These are phyloP conservation scores for Tauraco hartlaubi DNA, from an alignment of 2,797 vertebrate genomes.

Conservation along the genomic window DNA sequence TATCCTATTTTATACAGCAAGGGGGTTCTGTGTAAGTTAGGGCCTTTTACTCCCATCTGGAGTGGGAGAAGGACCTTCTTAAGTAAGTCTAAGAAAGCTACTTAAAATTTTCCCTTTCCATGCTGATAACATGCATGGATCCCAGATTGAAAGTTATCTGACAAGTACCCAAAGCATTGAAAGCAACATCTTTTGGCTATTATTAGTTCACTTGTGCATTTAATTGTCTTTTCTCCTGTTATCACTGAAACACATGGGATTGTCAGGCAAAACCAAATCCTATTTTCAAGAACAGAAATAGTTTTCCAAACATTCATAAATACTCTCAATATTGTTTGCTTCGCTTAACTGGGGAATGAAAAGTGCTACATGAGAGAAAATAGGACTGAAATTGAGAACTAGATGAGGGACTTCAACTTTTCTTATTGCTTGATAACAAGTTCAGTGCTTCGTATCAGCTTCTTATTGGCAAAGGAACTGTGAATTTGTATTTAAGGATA, in stretches of 20 bases:
- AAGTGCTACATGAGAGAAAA: neutral
- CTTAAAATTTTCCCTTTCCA: neutral
- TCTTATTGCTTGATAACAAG: neutral
- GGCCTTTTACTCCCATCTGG: neutral
- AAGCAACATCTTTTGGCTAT: neutral
- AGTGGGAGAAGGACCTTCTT: neutral
- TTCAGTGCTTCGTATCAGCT: neutral
- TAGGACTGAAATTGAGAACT: neutral
- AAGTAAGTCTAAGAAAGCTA: neutral
- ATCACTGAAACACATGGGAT: neutral
- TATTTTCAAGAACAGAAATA: neutral
- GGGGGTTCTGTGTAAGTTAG: neutral
- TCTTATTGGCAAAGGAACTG: neutral
- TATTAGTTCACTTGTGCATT: neutral
- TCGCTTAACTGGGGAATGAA: neutral
- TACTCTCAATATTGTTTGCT: neutral
- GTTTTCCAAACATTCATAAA: neutral
- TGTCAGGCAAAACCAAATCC: neutral
- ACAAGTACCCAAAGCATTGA: neutral
- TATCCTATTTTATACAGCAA: neutral
- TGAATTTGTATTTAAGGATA: constrained; percentile 1
- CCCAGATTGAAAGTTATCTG: neutral
- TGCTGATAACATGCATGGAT: neutral
- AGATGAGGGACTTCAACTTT: neutral
- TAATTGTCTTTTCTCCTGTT: neutral